Conservation (phyloP, 2,113 vertebrate genomes). For the Crotophaga sulcirostris region DNA sequence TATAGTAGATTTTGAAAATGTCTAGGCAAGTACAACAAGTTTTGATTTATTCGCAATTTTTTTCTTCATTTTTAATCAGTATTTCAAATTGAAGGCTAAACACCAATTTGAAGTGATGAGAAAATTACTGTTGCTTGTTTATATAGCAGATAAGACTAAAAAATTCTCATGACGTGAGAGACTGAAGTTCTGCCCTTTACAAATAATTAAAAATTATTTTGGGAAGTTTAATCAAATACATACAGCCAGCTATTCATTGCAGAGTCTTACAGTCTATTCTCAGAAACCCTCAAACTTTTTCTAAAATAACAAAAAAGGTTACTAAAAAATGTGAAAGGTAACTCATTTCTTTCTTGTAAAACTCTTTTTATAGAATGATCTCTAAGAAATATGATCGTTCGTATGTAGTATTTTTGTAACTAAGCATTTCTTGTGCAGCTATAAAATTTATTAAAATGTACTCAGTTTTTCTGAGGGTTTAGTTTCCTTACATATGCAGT, state of each 20-base stretch:
- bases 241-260: not conserved
- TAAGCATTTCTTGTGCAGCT: not conserved
- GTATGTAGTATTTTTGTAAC: not conserved
- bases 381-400: not conserved
- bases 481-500: not conserved
- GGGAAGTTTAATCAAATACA: not conserved
- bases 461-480: not conserved
- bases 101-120: not conserved
- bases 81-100: not conserved
- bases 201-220: not conserved
- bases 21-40: not conserved
- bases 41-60: not conserved
- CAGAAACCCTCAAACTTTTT: not conserved
- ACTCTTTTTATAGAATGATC: accelerated
- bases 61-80: not conserved
- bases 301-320: not conserved
- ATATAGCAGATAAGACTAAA: not conserved
- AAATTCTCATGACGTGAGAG: not conserved
- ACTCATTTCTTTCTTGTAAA: not conserved
- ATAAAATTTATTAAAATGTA: not conserved
- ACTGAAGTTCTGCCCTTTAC: not conserved
- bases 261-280: not conserved
- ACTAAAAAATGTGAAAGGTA: not conserved
- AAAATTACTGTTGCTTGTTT: not conserved
- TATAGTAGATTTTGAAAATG: not conserved